These are phyloP conservation scores for Aphaenogaster rudis DNA, from an alignment of 1,140 invertebrate genomes.

Conservation along the genomic window DNA sequence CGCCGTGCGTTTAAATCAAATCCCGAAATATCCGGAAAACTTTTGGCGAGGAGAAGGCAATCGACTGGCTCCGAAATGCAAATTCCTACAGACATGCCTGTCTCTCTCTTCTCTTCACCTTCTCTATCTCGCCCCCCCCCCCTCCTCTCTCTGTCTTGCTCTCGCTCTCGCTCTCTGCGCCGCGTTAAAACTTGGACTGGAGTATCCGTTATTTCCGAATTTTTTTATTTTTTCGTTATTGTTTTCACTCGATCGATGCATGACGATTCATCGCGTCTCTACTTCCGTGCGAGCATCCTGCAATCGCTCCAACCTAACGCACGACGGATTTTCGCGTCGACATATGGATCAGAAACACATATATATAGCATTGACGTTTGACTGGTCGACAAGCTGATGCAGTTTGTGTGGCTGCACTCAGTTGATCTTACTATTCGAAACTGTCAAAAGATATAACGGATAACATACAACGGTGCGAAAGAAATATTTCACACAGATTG, in stretches of 20 bases:
- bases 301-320: slow-evolving; percentile 51
- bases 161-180: neutral
- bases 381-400: slow-evolving; percentile 35
- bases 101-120: neutral
- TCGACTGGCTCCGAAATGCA: slow-evolving; percentile 47
- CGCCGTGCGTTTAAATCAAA: slow-evolving; percentile 53
- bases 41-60: slow-evolving; percentile 50
- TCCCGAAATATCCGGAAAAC: slow-evolving; percentile 50
- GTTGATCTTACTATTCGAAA: slow-evolving; percentile 40
- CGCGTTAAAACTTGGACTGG: slow-evolving; percentile 16
- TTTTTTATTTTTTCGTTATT: slow-evolving; percentile 46
- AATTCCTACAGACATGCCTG: slow-evolving; percentile 32
- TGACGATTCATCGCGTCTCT: slow-evolving; percentile 53
- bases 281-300: slow-evolving; percentile 37
- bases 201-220: slow-evolving; percentile 38
- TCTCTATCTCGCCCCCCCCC: too few species aligned
- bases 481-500: slow-evolving; percentile 21
- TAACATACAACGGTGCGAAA: neutral
- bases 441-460: slow-evolving; percentile 43
- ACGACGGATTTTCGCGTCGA: slow-evolving; percentile 56
- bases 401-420: slow-evolving; percentile 29
- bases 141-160: neutral
- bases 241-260: slow-evolving; percentile 47
- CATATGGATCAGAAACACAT: slow-evolving; percentile 53
- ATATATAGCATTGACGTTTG: slow-evolving; percentile 49